Conservation (phyloP, 64 coral and sea anemone species). For the Orbicella faveolata region DNA sequence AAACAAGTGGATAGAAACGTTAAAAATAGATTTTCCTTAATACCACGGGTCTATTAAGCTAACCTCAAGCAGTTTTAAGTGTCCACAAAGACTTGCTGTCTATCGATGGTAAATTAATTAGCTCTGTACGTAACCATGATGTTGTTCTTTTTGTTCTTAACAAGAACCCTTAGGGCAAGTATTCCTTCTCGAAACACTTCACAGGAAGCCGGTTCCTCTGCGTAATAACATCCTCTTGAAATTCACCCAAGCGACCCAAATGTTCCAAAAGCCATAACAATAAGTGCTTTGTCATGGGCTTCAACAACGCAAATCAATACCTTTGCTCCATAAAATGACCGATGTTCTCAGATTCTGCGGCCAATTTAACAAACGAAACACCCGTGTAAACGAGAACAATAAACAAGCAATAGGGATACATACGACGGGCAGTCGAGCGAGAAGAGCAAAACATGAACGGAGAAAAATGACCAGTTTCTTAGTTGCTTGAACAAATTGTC, state of each 20-base stretch:
- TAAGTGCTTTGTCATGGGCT: slow-evolving; percentile 11
- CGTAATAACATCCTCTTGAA: slow-evolving; percentile 1
- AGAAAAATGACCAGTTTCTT: too few species aligned
- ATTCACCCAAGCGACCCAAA: not conserved
- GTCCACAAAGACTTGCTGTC: slow-evolving; percentile 20
- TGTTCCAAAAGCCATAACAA: not conserved
- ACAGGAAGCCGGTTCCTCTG: not conserved
- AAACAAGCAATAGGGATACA: too few species aligned
- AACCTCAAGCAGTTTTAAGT: not conserved
- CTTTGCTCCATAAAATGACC: not conserved
- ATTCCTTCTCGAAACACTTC: not conserved
- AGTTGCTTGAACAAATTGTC: too few species aligned
- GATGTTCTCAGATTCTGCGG: not conserved
- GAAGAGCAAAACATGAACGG: too few species aligned
- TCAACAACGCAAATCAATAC: not conserved
- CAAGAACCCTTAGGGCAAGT: slow-evolving; percentile 6
- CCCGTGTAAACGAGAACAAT: too few species aligned
- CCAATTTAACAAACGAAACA: too few species aligned
- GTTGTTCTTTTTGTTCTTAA: not conserved
- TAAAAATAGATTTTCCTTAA: not conserved
- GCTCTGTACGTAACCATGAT: not conserved
- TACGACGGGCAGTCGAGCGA: too few species aligned
- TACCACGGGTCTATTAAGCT: not conserved
- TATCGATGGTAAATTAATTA: slow-evolving; percentile 17
- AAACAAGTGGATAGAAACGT: too few species aligned